Evolutionary conservation across 1,140 invertebrate genomes (phyloP).

Genomic region (Monochamus saltuarius): DNA sequence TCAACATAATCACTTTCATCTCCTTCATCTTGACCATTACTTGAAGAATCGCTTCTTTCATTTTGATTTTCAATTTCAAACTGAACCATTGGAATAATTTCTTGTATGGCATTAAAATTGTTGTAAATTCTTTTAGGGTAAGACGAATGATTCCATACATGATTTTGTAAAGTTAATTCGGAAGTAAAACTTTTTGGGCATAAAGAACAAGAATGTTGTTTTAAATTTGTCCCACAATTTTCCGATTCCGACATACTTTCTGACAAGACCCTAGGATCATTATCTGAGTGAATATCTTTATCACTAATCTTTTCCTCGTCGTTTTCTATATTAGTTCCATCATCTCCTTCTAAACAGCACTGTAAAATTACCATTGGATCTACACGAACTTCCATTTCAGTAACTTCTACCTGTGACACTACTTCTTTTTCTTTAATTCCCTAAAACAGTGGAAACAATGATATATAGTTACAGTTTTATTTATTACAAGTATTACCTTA

Average conservation of each 20-base stretch:
- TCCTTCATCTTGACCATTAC: constrained; percentile 16
- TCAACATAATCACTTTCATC: constrained; percentile 5
- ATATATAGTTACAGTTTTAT: background rate
- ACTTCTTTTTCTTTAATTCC: constrained; percentile 34
- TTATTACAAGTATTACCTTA: constrained; percentile 49
- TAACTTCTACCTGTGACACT: constrained; percentile 40
- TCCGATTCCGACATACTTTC: constrained; percentile 30
- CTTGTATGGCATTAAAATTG: constrained; percentile 26
- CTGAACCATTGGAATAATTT: constrained; percentile 10
- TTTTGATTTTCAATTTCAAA: too few relatives aligned
- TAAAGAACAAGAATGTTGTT: constrained; percentile 56
- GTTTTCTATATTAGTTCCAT: constrained; percentile 7
- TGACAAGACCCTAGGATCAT: background rate
- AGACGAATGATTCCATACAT: constrained; percentile 59
- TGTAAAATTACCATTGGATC: constrained; percentile 63
- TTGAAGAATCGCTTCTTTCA: too few relatives aligned
- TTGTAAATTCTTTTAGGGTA: constrained; percentile 29
- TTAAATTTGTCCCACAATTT: constrained; percentile 43
- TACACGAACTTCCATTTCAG: constrained; percentile 62
- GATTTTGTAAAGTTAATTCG: constrained; percentile 58
- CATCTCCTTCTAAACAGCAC: constrained; percentile 46
- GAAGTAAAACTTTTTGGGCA: constrained; percentile 56
- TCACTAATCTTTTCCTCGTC: background rate
- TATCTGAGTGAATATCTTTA: too few relatives aligned
- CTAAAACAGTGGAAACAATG: constrained; percentile 17